Percentiles rank a stretch among this genome's conserved stretches.
Evolutionary conservation across 1,140 invertebrate species (phyloP).

Genomic region (Thaumatotibia leucotreta): DNA sequence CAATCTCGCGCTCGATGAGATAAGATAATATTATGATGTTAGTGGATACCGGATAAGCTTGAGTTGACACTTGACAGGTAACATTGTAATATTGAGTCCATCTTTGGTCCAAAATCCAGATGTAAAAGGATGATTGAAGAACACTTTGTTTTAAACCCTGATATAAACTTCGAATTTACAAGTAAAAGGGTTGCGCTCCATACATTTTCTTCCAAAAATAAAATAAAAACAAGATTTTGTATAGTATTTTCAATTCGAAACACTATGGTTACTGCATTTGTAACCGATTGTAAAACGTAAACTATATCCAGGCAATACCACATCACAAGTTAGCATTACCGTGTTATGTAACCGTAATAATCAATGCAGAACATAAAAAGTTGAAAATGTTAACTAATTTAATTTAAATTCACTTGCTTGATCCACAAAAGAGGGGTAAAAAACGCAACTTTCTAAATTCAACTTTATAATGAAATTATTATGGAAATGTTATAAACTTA

Average conservation of each 20-base stretch:
- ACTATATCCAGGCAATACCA: background rate
- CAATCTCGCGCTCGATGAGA: constrained; percentile 8
- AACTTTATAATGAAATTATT: constrained; percentile 11
- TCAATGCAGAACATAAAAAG: background rate
- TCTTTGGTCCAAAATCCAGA: too few species aligned
- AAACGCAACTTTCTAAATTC: background rate
- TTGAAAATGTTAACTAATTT: background rate
- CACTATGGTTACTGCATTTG: too few species aligned
- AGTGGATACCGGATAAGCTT: background rate
- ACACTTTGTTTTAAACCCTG: too few species aligned
- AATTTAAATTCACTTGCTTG: background rate
- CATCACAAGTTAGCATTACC: background rate
- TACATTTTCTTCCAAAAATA: too few species aligned
- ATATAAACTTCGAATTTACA: too few species aligned
- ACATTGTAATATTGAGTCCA: background rate
- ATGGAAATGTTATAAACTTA: constrained; percentile 49
- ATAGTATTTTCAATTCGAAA: too few species aligned
- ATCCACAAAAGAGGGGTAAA: background rate
- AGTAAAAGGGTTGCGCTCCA: too few species aligned
- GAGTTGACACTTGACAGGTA: background rate
- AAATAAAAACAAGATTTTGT: too few species aligned
- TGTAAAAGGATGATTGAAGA: too few species aligned
- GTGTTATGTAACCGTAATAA: background rate
- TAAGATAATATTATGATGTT: background rate
- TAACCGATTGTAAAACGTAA: background rate